Evolutionary conservation across 2,888 invertebrate species (phyloP).

Genomic region (Amphipoea lucens): DNA sequence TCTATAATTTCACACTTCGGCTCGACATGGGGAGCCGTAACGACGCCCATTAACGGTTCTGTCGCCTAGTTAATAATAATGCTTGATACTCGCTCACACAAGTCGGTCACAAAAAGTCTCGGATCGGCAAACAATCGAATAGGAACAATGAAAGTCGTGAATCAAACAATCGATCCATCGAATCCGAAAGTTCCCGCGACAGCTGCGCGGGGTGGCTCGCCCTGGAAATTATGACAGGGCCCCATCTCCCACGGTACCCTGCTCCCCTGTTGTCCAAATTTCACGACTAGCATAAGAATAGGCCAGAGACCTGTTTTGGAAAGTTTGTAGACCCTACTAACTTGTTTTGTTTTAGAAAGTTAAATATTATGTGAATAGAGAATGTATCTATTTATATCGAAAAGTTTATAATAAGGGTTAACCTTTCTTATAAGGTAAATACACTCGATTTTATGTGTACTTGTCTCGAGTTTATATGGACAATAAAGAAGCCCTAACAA

Average conservation of each 20-base stretch:
- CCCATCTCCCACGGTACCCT: conserved; percentile 85
- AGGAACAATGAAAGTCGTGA: conserved; percentile 83
- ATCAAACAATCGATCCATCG: conserved; percentile 88
- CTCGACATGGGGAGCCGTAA: conserved; percentile 52
- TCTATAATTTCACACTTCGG: conserved; percentile 58
- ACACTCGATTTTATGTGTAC: not conserved
- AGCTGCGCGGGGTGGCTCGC: conserved; percentile 81
- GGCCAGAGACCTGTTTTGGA: conserved; percentile 69
- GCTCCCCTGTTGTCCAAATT: conserved; percentile 71
- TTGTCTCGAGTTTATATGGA: conserved; percentile 20
- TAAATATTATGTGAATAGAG: conserved; percentile 34
- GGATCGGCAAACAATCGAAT: conserved; percentile 75
- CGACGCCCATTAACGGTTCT: conserved; percentile 59
- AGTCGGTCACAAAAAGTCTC: conserved; percentile 71
- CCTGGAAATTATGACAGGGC: conserved; percentile 76
- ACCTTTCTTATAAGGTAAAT: not conserved
- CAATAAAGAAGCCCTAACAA: conserved; percentile 39
- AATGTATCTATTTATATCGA: conserved; percentile 1
- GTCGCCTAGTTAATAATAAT: conserved; percentile 72
- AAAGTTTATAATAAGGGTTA: conserved; percentile 6
- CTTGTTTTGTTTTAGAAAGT: conserved; percentile 48
- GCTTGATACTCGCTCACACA: conserved; percentile 65
- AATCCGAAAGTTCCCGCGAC: conserved; percentile 82
- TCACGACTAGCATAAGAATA: conserved; percentile 68
- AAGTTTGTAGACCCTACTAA: conserved; percentile 49